Base-by-base conservation (phyloP, 2,113 vertebrate species). In the Neodontobutis hainanensis region DNA sequence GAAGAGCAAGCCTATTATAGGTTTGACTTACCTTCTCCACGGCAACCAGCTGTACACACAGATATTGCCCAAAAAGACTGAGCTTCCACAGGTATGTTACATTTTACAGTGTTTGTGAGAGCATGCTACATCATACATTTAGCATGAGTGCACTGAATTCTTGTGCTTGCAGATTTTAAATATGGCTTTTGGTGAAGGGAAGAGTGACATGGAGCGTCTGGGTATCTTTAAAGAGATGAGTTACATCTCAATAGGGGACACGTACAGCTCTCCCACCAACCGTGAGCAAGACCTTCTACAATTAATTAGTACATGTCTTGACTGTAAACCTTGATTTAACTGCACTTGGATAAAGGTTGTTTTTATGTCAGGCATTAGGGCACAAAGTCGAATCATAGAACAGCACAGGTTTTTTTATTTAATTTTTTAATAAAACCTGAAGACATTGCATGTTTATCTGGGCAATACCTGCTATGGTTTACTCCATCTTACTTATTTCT, bases 171-270 rank as follows among this genome's bases (percentile, higher is more conserved):
- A 53, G 65, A 34, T 49, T 56, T 11, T 45, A 16, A 81, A 45
- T 52, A 88, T 86, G 81, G 16, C 34, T 8, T 42, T 51, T 11
- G 63, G 14, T 61, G 91, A 93, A 40, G 87, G 87, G 19, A 97
- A 95, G 87, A 89, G 89, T 0, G 95, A 96, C 36, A 94, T 97
- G 96, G 94, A 96, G 43, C 92, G 94, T 66, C 73, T 94, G 61
- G 95, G 95, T 36, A 90, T 97, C 71, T 97, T 97, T 80, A 93
- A 93, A 70, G 95, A 97, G 75, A 94, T 96, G 95, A 84, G 91
- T 36, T 97, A 96, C 82, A 48, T 94, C 46, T 93, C 91, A 42
- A 77, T 95, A 52, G 95, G 95, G 57, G 95, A 96, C 73, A 95
- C 90, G 81, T 96, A 96, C 55, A 69, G 73, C 4, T 78, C 94